Evolutionary conservation across 2,888 invertebrate species (phyloP).

Genomic region (Parnassius smintheus): DNA sequence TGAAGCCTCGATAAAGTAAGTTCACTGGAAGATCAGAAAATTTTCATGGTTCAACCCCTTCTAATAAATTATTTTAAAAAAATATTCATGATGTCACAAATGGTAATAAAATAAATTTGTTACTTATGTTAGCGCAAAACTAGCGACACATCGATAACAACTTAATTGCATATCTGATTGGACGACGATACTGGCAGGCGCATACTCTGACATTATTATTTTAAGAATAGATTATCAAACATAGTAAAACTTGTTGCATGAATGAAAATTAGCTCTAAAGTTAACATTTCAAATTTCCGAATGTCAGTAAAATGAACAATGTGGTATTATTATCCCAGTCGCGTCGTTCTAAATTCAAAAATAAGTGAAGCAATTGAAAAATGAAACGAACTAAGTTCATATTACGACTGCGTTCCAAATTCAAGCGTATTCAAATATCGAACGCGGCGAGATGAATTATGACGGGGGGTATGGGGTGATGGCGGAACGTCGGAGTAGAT

Average conservation of each 20-base stretch:
- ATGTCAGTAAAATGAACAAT: slow-evolving; percentile 22
- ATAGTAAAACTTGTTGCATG: slow-evolving; percentile 2
- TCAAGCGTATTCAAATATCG: slow-evolving; percentile 78
- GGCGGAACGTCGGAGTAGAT: slow-evolving; percentile 56
- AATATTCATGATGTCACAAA: too few species aligned
- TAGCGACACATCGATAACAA: too few species aligned
- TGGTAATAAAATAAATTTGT: too few species aligned
- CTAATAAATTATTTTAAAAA: too few species aligned
- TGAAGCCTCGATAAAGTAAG: background rate
- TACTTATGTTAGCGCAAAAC: too few species aligned
- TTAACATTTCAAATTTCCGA: slow-evolving; percentile 20
- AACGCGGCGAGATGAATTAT: slow-evolving; percentile 70
- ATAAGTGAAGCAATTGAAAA: slow-evolving; percentile 79
- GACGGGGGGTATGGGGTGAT: slow-evolving; percentile 54
- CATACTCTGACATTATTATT: too few species aligned
- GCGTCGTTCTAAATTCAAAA: slow-evolving; percentile 76
- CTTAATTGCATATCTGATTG: too few species aligned
- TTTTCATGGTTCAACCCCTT: background rate
- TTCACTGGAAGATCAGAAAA: background rate
- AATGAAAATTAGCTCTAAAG: slow-evolving; percentile 1
- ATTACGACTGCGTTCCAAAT: slow-evolving; percentile 76
- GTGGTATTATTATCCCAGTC: slow-evolving; percentile 55
- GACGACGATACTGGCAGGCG: too few species aligned
- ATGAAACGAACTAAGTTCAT: slow-evolving; percentile 75
- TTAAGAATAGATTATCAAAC: too few species aligned